Evolutionary conservation across 2,797 vertebrate species (phyloP).

Genomic region (Lacerta agilis): DNA sequence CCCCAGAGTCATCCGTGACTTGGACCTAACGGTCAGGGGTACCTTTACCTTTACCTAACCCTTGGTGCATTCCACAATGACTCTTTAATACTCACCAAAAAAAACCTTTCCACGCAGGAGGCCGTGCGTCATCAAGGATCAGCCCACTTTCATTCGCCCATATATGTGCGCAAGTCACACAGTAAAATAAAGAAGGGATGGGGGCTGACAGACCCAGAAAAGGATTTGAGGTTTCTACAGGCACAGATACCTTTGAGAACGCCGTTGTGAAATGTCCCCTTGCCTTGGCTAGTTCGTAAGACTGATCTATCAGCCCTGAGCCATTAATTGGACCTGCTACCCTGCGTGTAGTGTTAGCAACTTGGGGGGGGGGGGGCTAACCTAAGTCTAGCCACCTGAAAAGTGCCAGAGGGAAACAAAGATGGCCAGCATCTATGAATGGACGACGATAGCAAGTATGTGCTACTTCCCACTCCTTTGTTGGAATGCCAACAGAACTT

Average conservation of each 20-base stretch:
- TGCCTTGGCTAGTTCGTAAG: neutral
- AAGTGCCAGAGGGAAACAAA: neutral
- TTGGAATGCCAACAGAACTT: neutral
- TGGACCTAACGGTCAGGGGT: too few relatives aligned
- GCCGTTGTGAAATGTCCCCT: neutral
- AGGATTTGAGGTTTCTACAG: neutral
- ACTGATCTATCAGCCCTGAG: neutral
- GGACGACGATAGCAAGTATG: neutral
- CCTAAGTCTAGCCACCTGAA: neutral
- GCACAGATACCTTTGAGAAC: neutral
- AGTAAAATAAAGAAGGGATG: neutral
- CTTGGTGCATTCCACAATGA: neutral
- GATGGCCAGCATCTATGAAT: neutral
- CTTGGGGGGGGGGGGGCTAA: neutral
- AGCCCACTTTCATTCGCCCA: neutral
- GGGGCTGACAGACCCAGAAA: neutral
- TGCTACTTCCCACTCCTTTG: neutral
- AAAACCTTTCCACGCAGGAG: neutral
- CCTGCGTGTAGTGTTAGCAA: neutral
- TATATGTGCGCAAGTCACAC: neutral
- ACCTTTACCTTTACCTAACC: neutral
- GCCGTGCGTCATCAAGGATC: neutral
- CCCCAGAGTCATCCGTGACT: too few relatives aligned
- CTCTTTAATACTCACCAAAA: neutral
- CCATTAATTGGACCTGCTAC: neutral